Conservation (phyloP, 2,113 vertebrate genomes). For the Pterophyllum scalare region DNA sequence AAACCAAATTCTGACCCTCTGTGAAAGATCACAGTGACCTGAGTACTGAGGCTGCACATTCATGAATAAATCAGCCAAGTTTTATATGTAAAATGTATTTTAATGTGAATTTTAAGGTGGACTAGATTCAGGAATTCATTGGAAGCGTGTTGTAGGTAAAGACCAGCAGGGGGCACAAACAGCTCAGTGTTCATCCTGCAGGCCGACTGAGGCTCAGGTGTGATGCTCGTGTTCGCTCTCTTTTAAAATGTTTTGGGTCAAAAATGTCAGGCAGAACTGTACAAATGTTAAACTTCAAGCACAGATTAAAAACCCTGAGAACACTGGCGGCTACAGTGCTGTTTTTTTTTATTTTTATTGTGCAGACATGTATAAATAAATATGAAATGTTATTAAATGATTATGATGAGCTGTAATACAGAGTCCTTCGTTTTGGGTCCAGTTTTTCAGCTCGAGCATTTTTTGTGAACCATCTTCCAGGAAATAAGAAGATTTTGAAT, state of each 20-base stretch:
- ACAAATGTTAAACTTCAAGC: background rate
- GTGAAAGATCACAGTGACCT: background rate
- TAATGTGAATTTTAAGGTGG: background rate
- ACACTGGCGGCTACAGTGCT: background rate
- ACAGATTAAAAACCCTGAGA: background rate
- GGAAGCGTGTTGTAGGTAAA: background rate
- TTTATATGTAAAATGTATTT: background rate
- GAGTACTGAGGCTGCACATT: background rate
- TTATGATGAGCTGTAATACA: background rate
- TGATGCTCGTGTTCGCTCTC: background rate
- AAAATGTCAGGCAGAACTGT: background rate
- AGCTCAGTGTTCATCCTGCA: background rate
- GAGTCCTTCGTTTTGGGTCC: accelerated
- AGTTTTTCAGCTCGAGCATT: background rate
- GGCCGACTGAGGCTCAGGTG: background rate
- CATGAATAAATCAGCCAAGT: background rate
- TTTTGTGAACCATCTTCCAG: accelerated
- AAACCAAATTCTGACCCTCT: background rate
- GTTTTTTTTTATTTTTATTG: background rate
- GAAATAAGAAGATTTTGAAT: background rate
- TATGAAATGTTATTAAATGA: accelerated
- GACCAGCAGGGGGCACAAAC: conserved; percentile 25
- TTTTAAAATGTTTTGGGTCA: no score
- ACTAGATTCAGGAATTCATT: accelerated
- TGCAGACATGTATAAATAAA: background rate